phyloP scores from a whole-genome alignment of 2,888 invertebrate genomes.

The Dyspetes luteomarginatus region DNA sequence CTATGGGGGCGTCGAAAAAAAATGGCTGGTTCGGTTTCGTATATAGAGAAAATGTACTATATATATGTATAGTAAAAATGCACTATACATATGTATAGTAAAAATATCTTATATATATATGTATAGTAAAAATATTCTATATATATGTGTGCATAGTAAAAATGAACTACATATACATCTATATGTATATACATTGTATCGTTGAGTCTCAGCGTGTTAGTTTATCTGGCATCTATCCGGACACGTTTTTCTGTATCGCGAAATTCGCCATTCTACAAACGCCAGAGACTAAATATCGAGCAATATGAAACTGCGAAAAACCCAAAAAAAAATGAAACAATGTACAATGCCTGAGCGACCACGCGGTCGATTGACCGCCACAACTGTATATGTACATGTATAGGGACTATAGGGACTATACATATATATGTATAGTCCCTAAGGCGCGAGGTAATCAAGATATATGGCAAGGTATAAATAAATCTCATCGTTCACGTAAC shows the following conservation, averaged over 20 bases:
- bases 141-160: no score
- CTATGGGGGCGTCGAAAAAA: no score
- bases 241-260: neutral
- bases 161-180: no score
- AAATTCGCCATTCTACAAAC: neutral
- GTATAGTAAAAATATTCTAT: no score
- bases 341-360: neutral
- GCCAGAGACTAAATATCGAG: neutral
- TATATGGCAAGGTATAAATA: conserved; percentile 65
- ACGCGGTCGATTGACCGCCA: neutral
- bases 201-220: neutral
- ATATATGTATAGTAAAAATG: no score
- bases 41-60: no score
- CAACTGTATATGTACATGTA: conserved; percentile 59
- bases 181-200: no score
- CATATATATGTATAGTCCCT: conserved; percentile 62
- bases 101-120: no score
- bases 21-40: no score
- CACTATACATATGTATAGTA: no score
- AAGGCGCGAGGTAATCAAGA: conserved; percentile 44
- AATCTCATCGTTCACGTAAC: conserved; percentile 65
- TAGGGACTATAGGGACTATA: no score
- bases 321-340: neutral
- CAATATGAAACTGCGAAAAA: neutral
- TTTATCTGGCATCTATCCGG: neutral